phyloP scores from a whole-genome alignment of 2,113 vertebrate genomes.

The Podarcis muralis region DNA sequence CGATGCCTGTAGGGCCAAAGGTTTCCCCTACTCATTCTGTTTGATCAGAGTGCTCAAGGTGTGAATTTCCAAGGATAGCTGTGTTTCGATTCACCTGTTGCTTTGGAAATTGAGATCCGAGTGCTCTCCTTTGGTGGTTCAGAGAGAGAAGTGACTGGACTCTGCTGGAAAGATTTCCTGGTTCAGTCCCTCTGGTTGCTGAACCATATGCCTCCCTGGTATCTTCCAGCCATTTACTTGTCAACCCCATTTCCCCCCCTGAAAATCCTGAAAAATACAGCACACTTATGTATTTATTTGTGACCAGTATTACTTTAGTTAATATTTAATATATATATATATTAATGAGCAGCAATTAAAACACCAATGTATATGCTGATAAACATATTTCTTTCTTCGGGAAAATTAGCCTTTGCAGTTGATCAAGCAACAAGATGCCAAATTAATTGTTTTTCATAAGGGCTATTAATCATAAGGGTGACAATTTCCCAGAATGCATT shows the following conservation, averaged over 20 bases:
- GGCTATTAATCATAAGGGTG: slow-evolving; percentile 74
- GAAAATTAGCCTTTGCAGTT: slow-evolving; percentile 75
- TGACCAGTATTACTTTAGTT: not conserved
- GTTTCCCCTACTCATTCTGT: too few species aligned
- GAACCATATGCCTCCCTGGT: too few species aligned
- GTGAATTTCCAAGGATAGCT: too few species aligned
- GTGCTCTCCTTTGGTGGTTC: not conserved
- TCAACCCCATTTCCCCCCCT: not conserved
- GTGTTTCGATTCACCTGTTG: too few species aligned
- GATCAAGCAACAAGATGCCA: slow-evolving; percentile 74
- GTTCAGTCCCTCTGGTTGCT: not conserved
- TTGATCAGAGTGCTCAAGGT: too few species aligned
- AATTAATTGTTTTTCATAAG: slow-evolving; percentile 77
- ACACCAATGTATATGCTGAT: slow-evolving; percentile 60
- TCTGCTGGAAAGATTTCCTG: not conserved
- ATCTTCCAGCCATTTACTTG: not conserved
- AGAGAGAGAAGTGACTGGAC: too few species aligned
- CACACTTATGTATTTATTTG: not conserved
- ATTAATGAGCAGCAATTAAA: slow-evolving; percentile 49
- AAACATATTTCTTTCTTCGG: slow-evolving; percentile 64
- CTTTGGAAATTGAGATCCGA: not conserved
- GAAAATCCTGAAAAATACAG: slow-evolving; percentile 11
- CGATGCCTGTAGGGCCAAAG: too few species aligned
- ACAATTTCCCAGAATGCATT: slow-evolving; percentile 68
- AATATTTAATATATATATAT: slow-evolving; percentile 5